Base-by-base conservation (phyloP, 2,888 invertebrate species). In the Dasypogon diadema region DNA sequence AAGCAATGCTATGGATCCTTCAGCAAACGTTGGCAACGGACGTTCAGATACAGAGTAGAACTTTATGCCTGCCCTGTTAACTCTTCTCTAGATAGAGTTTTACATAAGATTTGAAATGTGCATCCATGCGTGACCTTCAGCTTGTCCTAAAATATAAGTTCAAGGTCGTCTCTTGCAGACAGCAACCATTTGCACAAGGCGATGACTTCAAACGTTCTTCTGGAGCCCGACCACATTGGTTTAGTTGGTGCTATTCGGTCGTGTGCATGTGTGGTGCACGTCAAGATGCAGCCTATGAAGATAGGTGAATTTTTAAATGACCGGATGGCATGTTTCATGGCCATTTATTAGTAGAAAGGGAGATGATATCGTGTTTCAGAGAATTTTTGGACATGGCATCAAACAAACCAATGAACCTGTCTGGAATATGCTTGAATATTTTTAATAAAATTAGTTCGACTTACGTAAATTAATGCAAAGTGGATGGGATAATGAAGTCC, bases 121-220 rank as follows among this genome's bases (percentile, higher is more conserved):
- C 73, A 74, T 48, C 73, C 21, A 73, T 65, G 77, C 65, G 74
- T 73, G 77, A 73, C 77, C 77, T 75, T 75, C 56, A 60, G 56
- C 72, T 65, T 75, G 75, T 73, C 77, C 75, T 77, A 77, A 77
- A 77, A 75, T 73, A 73, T 58, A 37, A 73, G 77, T 77, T 77
- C 77, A 77, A 77, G 77, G 77, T 58, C 77, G 75, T 54, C 70
- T 54, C 21, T 54, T 18, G 14, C 34, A 48, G 54, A 46, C 34
- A 26, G 65, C 22, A 22, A n/a, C 26, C 8, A 3, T 26, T 24
- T 26, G 14, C 24, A 48, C n/a, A 26, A 48, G 46, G n/a, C 48
- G 46, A 65, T 22, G 65, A 48, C 48, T 22, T 42, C 58, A 42
- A 12, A 42, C n/a, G n/a, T 42, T 42, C n/a, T 42, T 42, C 42